These are phyloP conservation scores for Crioceris asparagi DNA, from an alignment of 2,888 invertebrate species.

Conservation along the genomic window DNA sequence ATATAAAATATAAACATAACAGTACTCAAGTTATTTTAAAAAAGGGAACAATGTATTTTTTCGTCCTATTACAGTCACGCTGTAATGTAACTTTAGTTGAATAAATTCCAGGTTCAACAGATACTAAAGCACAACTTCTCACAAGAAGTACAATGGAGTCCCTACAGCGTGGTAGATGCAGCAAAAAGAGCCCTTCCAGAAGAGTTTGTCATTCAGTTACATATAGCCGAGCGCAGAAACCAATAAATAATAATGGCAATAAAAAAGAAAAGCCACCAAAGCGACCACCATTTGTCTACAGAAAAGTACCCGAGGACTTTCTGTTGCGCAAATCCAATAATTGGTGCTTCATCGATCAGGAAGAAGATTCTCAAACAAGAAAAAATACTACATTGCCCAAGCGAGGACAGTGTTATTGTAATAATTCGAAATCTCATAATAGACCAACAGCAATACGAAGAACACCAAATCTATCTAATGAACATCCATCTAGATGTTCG, in stretches of 20 bases:
- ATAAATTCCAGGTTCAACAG: too few relatives aligned
- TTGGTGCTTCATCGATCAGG: background rate
- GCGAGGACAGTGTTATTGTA: background rate
- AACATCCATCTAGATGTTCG: conserved; percentile 14
- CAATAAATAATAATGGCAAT: too few relatives aligned
- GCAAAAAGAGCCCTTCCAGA: conserved; percentile 16
- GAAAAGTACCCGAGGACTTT: conserved; percentile 21
- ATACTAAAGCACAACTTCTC: too few relatives aligned
- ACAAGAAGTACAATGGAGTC: too few relatives aligned
- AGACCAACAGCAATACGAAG: background rate
- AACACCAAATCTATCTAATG: conserved; percentile 6
- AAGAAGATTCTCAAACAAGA: background rate
- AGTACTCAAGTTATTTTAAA: too few relatives aligned
- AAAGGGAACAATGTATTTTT: too few relatives aligned
- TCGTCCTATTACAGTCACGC: too few relatives aligned
- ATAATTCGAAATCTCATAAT: background rate
- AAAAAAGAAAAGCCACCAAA: background rate
- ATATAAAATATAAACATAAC: too few relatives aligned
- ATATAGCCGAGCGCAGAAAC: conserved; percentile 19
- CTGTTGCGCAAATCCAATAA: conserved; percentile 1
- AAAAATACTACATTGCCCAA: background rate
- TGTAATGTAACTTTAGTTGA: too few relatives aligned
- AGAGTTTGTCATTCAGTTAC: conserved; percentile 26
- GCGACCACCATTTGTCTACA: background rate
- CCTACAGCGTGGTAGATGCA: too few relatives aligned